phyloP scores from a whole-genome alignment of 2,888 invertebrate genomes.

The Drosophila subquinaria region DNA sequence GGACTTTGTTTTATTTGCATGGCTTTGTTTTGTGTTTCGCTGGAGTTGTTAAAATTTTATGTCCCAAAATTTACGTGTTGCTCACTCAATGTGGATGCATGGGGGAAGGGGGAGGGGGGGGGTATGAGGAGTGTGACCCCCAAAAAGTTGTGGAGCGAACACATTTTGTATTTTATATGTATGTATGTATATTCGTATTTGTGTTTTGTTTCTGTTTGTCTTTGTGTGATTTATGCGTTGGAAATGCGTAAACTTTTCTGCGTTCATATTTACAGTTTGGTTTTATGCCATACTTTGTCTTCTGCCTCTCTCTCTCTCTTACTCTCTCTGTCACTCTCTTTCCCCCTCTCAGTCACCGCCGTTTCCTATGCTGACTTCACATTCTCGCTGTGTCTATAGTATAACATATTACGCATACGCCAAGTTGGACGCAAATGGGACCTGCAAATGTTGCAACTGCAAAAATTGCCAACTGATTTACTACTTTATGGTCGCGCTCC shows the following conservation, averaged over 20 bases:
- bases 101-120: not conserved
- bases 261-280: slow-evolving; percentile 52
- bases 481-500: slow-evolving; percentile 27
- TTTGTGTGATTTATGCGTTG: slow-evolving; percentile 67
- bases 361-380: not conserved
- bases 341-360: not conserved
- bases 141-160: slow-evolving; percentile 24
- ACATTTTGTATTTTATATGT: slow-evolving; percentile 5
- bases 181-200: slow-evolving; percentile 17
- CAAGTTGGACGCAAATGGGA: slow-evolving; percentile 32
- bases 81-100: slow-evolving; percentile 28
- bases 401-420: slow-evolving; percentile 51
- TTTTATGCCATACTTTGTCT: slow-evolving; percentile 26
- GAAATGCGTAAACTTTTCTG: slow-evolving; percentile 64
- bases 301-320: not conserved
- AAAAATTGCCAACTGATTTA: slow-evolving; percentile 47
- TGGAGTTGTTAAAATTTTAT: slow-evolving; percentile 73
- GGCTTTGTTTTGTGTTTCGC: slow-evolving; percentile 44
- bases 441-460: slow-evolving; percentile 24
- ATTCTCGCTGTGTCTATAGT: not conserved
- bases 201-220: slow-evolving; percentile 37
- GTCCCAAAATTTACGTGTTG: slow-evolving; percentile 71
- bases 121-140: slow-evolving; percentile 17
- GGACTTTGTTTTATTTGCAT: slow-evolving; percentile 50
- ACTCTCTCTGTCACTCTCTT: not conserved